These are phyloP conservation scores for Atta colombica DNA, from an alignment of 1,140 invertebrate species.

Conservation along the genomic window DNA sequence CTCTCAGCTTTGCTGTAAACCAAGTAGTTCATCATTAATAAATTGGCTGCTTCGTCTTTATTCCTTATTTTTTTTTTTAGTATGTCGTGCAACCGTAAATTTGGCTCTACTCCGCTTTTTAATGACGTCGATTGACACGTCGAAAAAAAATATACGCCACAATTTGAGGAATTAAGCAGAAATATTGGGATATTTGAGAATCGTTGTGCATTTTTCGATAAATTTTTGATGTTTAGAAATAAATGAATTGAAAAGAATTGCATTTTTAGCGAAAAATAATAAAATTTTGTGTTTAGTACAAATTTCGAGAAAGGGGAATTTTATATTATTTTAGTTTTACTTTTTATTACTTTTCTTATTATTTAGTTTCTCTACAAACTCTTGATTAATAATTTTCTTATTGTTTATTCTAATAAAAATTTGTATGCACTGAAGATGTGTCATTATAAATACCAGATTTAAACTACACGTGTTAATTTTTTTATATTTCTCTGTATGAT, in stretches of 20 bases:
- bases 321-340: neutral
- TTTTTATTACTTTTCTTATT: conserved; percentile 1
- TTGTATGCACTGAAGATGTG: neutral
- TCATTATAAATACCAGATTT: neutral
- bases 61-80: conserved; percentile 17
- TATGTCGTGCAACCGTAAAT: conserved; percentile 2
- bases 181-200: neutral
- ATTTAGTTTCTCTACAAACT: no score
- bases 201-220: neutral
- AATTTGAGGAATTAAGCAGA: neutral
- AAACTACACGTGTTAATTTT: neutral
- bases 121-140: neutral
- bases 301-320: neutral
- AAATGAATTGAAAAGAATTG: neutral
- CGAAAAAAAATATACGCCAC: conserved; percentile 20
- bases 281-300: neutral
- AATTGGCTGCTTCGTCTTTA: conserved; percentile 50
- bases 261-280: neutral
- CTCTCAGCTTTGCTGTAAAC: conserved; percentile 60
- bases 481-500: no score
- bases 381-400: neutral
- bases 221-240: neutral
- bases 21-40: conserved; percentile 41
- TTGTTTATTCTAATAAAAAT: neutral
- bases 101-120: conserved; percentile 25